Percentiles rank a stretch among this genome's conserved stretches.
These are phyloP conservation scores for Belgica antarctica DNA, from an alignment of 2,888 invertebrate genomes.

Conservation along the genomic window DNA sequence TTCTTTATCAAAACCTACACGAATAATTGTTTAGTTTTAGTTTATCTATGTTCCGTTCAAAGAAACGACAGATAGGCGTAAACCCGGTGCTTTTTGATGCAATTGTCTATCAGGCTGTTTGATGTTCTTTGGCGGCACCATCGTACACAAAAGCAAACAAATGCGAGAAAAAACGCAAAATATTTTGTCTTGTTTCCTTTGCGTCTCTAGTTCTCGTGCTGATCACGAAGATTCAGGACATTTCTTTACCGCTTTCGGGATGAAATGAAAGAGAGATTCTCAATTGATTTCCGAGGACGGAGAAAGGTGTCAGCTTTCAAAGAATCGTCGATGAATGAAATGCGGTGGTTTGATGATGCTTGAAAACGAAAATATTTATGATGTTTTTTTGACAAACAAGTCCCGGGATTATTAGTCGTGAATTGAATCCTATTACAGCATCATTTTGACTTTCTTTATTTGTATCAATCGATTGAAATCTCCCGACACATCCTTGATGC, in stretches of 20 bases:
- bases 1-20: too few species aligned
- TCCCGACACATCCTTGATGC: slow-evolving; percentile 12
- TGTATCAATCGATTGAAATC: neutral
- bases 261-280: slow-evolving; percentile 26
- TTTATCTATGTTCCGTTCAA: neutral
- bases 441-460: neutral
- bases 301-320: slow-evolving; percentile 42
- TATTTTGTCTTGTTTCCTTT: slow-evolving; percentile 6
- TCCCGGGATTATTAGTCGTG: neutral
- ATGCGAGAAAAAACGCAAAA: slow-evolving; percentile 24
- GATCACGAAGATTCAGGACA: neutral
- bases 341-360: slow-evolving; percentile 34
- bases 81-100: slow-evolving; percentile 34
- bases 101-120: slow-evolving; percentile 9
- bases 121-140: slow-evolving; percentile 12
- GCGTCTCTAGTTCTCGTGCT: slow-evolving; percentile 29
- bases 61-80: slow-evolving; percentile 35
- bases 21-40: neutral
- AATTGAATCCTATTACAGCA: neutral
- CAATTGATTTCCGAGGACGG: neutral
- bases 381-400: too few species aligned
- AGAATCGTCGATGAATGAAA: neutral
- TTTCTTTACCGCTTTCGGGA: neutral
- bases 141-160: slow-evolving; percentile 17
- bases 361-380: slow-evolving; percentile 38